Conservation (phyloP, 2,797 vertebrate genomes). For the Chaenodraco wilsoni region DNA sequence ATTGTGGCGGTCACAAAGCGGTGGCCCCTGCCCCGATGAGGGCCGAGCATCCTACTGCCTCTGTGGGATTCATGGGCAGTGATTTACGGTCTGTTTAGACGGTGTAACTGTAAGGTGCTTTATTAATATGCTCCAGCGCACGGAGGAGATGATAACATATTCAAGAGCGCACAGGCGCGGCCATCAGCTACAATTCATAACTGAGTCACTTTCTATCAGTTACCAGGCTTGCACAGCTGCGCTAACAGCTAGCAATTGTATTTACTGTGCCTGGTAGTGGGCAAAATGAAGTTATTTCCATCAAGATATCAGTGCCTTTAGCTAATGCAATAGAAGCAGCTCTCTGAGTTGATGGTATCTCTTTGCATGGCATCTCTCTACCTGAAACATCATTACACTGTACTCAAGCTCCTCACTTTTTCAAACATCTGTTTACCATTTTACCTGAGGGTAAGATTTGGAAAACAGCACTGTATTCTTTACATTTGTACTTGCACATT, state of each 20-base stretch:
- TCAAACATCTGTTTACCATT: slow-evolving; percentile 71
- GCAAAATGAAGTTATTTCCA: slow-evolving; percentile 81
- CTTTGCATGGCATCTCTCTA: slow-evolving; percentile 71
- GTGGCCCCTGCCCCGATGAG: slow-evolving; percentile 49
- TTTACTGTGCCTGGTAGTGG: slow-evolving; percentile 76
- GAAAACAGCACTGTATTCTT: slow-evolving; percentile 36
- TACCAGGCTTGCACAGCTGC: slow-evolving; percentile 65
- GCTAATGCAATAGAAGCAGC: slow-evolving; percentile 75
- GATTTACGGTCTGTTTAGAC: slow-evolving; percentile 68
- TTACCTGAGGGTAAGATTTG: slow-evolving; percentile 56
- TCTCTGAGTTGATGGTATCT: slow-evolving; percentile 77
- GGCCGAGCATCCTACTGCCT: slow-evolving; percentile 43
- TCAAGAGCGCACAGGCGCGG: slow-evolving; percentile 56
- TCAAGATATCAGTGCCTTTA: slow-evolving; percentile 79
- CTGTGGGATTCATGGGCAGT: slow-evolving; percentile 53
- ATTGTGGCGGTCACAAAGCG: slow-evolving; percentile 84
- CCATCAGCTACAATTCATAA: slow-evolving; percentile 63
- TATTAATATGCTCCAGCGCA: slow-evolving; percentile 71
- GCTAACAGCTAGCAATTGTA: slow-evolving; percentile 83
- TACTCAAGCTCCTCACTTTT: slow-evolving; percentile 69
- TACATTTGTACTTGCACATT: slow-evolving; percentile 14
- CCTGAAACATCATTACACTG: slow-evolving; percentile 79
- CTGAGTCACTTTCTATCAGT: slow-evolving; percentile 67
- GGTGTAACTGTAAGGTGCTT: slow-evolving; percentile 68
- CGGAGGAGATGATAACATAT: slow-evolving; percentile 59